phyloP scores from a whole-genome alignment of 1,140 invertebrate species.

The Drosophila sproati region DNA sequence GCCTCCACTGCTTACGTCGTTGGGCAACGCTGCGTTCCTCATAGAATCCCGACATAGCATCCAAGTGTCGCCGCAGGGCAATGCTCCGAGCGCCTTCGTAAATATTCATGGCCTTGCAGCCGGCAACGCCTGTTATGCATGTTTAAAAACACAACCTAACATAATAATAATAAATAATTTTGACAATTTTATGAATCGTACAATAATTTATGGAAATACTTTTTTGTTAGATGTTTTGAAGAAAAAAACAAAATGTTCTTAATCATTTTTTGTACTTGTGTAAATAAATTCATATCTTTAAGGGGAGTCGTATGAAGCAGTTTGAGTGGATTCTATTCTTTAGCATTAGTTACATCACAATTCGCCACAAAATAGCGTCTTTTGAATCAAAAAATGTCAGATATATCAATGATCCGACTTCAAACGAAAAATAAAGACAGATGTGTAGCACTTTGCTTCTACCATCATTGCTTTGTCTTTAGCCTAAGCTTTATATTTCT shows the following conservation, averaged over 20 bases:
- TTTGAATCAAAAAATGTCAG: too few relatives aligned
- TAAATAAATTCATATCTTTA: too few relatives aligned
- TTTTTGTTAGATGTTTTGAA: not conserved
- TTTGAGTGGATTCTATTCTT: too few relatives aligned
- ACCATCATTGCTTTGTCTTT: too few relatives aligned
- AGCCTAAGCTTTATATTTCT: not conserved
- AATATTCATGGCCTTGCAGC: constrained; percentile 39
- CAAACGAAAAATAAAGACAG: too few relatives aligned
- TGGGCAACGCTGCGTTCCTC: constrained; percentile 45
- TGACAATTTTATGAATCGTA: constrained; percentile 15
- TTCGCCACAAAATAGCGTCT: too few relatives aligned
- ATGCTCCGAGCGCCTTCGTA: constrained; percentile 49
- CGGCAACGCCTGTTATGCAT: constrained; percentile 22
- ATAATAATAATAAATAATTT: constrained; percentile 24
- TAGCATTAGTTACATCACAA: too few relatives aligned
- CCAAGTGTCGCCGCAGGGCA: constrained; percentile 39
- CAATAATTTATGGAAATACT: not conserved
- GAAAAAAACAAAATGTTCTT: not conserved
- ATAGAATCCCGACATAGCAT: constrained; percentile 62
- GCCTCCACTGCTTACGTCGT: constrained; percentile 29
- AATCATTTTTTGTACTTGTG: not conserved
- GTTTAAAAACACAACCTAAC: constrained; percentile 1
- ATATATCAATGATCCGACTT: too few relatives aligned
- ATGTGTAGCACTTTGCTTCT: too few relatives aligned
- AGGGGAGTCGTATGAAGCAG: too few relatives aligned